Evolutionary conservation across 2,113 vertebrate genomes (phyloP).

Genomic region (Hemiprocne comata): DNA sequence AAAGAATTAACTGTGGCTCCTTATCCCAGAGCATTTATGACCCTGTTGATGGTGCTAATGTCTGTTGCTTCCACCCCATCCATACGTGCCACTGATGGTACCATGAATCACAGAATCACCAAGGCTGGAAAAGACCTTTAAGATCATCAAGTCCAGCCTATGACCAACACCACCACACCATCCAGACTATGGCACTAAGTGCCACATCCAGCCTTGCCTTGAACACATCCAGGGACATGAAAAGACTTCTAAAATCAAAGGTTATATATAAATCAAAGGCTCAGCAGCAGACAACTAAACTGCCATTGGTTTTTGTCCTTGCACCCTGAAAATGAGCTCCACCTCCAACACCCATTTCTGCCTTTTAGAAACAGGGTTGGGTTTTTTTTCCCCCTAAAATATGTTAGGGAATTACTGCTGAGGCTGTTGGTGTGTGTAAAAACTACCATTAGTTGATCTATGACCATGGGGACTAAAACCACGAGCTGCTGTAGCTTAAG

Average conservation of each 20-base stretch:
- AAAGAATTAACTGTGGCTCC: neutral
- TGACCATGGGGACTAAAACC: neutral
- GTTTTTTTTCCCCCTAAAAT: neutral
- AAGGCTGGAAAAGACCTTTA: too few relatives aligned
- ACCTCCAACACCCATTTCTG: neutral
- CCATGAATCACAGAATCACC: too few relatives aligned
- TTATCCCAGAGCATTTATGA: neutral
- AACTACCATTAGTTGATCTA: neutral
- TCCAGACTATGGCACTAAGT: too few relatives aligned
- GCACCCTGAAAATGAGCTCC: neutral
- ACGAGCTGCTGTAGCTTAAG: neutral
- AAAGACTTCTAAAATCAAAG: too few relatives aligned
- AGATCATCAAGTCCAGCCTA: too few relatives aligned
- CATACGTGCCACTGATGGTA: fast-evolving
- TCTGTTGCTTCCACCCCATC: fast-evolving
- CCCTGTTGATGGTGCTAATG: neutral
- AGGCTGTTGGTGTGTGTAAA: neutral
- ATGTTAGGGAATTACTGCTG: neutral
- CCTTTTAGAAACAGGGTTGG: neutral
- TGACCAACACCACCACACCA: too few relatives aligned
- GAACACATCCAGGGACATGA: too few relatives aligned
- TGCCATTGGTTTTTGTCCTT: neutral
- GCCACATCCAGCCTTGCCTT: too few relatives aligned
- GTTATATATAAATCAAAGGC: neutral
- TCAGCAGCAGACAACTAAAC: neutral